phyloP scores from a whole-genome alignment of 2,797 vertebrate species.

The Glyptemys insculpta region DNA sequence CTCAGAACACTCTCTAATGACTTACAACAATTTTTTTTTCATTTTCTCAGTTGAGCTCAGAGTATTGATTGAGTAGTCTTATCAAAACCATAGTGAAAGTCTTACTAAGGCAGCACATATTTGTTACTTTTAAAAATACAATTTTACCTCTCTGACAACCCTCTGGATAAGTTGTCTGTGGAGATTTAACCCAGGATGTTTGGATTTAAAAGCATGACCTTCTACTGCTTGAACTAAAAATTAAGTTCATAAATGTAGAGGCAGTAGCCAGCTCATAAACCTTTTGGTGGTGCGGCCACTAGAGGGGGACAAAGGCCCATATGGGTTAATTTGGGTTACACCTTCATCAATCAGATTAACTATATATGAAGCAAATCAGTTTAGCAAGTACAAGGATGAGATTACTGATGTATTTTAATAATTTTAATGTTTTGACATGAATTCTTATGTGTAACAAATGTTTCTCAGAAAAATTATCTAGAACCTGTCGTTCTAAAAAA shows the following conservation, averaged over 20 bases:
- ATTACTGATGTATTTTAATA: background rate
- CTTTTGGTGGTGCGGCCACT: fast-evolving
- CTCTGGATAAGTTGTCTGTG: background rate
- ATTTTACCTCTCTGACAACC: background rate
- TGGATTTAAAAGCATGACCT: fast-evolving
- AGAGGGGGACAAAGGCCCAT: no score
- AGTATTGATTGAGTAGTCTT: background rate
- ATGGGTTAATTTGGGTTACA: background rate
- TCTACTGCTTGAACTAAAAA: fast-evolving
- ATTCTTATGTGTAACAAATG: background rate
- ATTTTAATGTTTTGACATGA: background rate
- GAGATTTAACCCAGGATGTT: background rate
- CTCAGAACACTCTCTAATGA: fast-evolving
- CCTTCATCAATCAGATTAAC: background rate
- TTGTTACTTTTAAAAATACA: fast-evolving
- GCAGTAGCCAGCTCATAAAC: background rate
- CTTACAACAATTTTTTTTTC: background rate
- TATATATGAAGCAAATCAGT: background rate
- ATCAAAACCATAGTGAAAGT: background rate
- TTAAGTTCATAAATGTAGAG: background rate
- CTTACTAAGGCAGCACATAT: fast-evolving
- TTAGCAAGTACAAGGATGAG: background rate
- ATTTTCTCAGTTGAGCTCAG: background rate
- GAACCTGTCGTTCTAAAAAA: background rate
- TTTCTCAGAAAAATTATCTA: background rate